Base-by-base conservation (phyloP, 2,888 invertebrate genomes). In the Ptychoptera albimana region DNA sequence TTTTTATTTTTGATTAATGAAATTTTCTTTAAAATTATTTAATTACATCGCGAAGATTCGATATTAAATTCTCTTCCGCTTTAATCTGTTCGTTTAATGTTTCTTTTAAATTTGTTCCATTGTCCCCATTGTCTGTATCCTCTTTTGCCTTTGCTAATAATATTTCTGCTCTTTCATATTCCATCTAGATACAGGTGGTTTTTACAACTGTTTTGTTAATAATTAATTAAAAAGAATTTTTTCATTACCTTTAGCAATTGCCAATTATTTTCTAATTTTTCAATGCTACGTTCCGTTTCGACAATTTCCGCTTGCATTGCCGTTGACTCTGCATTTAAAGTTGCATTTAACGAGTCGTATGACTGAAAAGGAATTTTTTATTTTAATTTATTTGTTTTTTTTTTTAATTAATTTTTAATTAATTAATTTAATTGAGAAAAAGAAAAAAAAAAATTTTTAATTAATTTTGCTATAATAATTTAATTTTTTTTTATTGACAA, bases 91-190 rank as follows among this genome's bases (percentile, higher is more conserved):
- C 45, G 32, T 49, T 49, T n/a, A 53, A 41, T 30, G 50, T 45
- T 39, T 52, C 51, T 39, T 49, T 53, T 2, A 53, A 40, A 16
- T 43, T 32, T 2, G 35, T 36, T 13, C 42, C 39, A 3, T 29
- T 23, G 10, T 30, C 39, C 29, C 35, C 11, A 11, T 47, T 48
- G 36, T 46, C 43, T 10, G 45, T 45, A 43, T 53, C 52, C 37
- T 50, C 47, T 2, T 45, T 45, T 1, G 52, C 50, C 35, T 51
- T 50, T 37, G 51, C 49, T 13, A 53, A 40, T 10, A 53, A 44
- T 31, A 48, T 45, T 45, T 52, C 51, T 11, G 50, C 48, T 32
- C 53, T 42, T 8, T 52, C 50, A 14, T 51, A 48, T 45, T 52
- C 51, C 7, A 41, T 14, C 50, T 50, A 9, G 16, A 41, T n/a